A percentile compares a stretch with the other conserved stretches of the same genome.
Conservation (phyloP, 1,140 invertebrate genomes). For the Meloidogyne chitwoodi region DNA sequence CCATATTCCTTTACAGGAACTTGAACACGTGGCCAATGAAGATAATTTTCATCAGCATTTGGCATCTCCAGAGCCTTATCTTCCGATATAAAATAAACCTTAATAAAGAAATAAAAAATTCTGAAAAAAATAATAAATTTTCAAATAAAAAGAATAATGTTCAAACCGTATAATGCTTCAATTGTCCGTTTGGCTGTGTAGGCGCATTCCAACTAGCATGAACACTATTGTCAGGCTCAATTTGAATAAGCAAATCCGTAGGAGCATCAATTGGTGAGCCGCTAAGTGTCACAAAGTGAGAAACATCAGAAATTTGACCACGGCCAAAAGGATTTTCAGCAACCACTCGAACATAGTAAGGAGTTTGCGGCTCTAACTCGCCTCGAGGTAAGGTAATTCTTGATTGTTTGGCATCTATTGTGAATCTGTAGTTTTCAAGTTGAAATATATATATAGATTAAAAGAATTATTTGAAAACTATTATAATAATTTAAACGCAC, state of each 20-base stretch:
- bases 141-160: too few species aligned
- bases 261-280: conserved; percentile 58
- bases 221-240: conserved; percentile 53
- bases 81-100: conserved; percentile 50
- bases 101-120: conserved; percentile 12
- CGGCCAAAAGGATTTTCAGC: conserved; percentile 53
- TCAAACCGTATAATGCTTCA: conserved; percentile 16
- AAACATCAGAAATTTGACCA: conserved; percentile 48
- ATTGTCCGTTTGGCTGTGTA: conserved; percentile 46
- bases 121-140: too few species aligned
- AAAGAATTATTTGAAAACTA: neutral
- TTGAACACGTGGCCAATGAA: conserved; percentile 46
- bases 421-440: conserved; percentile 29
- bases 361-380: conserved; percentile 51
- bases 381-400: conserved; percentile 47
- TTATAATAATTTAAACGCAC: neutral
- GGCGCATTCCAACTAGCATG: conserved; percentile 52
- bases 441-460: neutral
- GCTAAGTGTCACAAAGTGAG: conserved; percentile 48
- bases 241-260: conserved; percentile 45
- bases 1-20: conserved; percentile 42
- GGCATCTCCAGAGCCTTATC: conserved; percentile 24
- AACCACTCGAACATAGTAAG: conserved; percentile 56
- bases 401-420: conserved; percentile 33
- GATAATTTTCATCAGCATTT: conserved; percentile 51